Base-by-base conservation (phyloP, 2,797 vertebrate species). In the Phoxinus dragarum region DNA sequence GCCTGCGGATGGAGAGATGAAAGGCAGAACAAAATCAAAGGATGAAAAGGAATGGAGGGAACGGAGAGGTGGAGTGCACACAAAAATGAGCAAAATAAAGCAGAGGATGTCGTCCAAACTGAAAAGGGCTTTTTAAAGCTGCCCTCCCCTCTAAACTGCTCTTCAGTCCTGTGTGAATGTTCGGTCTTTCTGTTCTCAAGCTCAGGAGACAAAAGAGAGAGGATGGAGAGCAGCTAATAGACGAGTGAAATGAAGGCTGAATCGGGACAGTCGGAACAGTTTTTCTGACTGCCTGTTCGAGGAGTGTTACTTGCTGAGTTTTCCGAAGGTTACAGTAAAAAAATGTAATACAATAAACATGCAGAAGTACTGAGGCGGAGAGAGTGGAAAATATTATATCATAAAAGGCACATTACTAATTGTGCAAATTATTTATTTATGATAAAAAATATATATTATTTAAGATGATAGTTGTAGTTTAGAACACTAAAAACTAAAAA, bases 161-260 rank as follows among this genome's bases (percentile, higher is more conserved):
- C 75, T 84, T 84, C 56, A 80, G 42, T 77, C 54, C 68, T 85
- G 84, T 85, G 84, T 85, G 84, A 85, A 80, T 80, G 76, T 40
- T 49, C 31, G 2, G 68, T 49, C 54, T 52, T 80, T 66, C 84
- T 85, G 77, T 85, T 85, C 77, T 85, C 68, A 85, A 85, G 84
- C 84, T 66, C 77, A 9, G 17, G 5, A 66, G 38, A 85, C 84
- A 85, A 85, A 85, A 85, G 77, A 84, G 23, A 31, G 38, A 38
- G 66, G 66, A 84, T 27, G 8, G 49, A 59, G 82, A 73, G 84
- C 52, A 61, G 67, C 54, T 72, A 61, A 42, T 10, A 78, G 74
- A 68, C 19, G 7, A 78, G 42, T 19, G 68, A 40, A 85, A 19
- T 14, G 27, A 72, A 47, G 84, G 83, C 21, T 85, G 76, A 72